A percentile compares a stretch with the other conserved stretches of the same genome.
Conservation (phyloP, 2,888 invertebrate species). For the Encarsia formosa region DNA sequence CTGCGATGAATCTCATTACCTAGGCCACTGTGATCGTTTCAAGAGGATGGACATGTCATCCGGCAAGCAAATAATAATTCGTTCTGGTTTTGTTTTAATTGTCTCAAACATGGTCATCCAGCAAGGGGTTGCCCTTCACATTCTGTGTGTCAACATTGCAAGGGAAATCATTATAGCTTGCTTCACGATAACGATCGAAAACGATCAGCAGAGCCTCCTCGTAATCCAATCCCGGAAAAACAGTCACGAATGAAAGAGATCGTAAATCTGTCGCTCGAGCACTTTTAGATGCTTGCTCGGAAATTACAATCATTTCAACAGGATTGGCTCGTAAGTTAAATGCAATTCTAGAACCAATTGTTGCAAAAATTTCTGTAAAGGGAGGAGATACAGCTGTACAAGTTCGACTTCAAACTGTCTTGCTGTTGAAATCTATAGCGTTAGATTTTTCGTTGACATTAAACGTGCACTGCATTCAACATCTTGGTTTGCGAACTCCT, state of each 20-base stretch:
- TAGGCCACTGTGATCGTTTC: neutral
- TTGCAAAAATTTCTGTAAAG: neutral
- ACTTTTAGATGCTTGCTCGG: neutral
- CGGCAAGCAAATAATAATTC: neutral
- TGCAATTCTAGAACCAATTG: neutral
- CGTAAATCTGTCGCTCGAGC: neutral
- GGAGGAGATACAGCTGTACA: neutral
- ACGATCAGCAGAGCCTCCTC: neutral
- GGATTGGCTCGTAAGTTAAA: neutral
- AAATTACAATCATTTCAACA: neutral
- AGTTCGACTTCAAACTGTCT: neutral
- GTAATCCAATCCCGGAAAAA: neutral
- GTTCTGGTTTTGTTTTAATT: neutral
- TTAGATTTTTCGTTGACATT: neutral
- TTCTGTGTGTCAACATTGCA: neutral
- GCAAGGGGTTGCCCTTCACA: neutral
- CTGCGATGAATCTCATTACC: neutral
- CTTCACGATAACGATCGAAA: neutral
- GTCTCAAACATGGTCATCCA: neutral
- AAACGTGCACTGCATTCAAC: neutral
- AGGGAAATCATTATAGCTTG: neutral
- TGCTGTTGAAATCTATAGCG: neutral
- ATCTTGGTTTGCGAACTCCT: neutral
- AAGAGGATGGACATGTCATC: neutral
- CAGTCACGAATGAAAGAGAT: neutral